Percentiles rank a stretch among this genome's conserved stretches.
Evolutionary conservation across 2,113 vertebrate genomes (phyloP).

Genomic region (Panthera tigris): DNA sequence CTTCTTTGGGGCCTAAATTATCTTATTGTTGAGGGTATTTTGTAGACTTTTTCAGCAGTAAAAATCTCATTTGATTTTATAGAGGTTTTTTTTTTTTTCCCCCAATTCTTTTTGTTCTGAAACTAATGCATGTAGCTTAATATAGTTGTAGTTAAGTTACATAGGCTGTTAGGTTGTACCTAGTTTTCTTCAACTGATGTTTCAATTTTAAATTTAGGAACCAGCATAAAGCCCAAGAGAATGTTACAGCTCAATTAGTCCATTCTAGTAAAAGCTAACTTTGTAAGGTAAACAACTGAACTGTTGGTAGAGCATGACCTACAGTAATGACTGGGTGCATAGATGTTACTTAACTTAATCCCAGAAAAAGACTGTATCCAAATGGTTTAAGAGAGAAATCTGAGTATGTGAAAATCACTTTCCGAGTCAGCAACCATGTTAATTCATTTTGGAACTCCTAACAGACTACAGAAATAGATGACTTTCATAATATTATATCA

Average conservation of each 20-base stretch:
- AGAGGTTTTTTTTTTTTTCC: neutral
- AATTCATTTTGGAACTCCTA: slow-evolving; percentile 21
- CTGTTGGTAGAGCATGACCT: neutral
- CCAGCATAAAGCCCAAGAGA: neutral
- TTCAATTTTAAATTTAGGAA: slow-evolving; percentile 56
- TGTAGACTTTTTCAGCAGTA: neutral
- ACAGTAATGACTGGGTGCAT: neutral
- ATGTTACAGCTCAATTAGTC: neutral
- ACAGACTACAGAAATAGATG: slow-evolving; percentile 28
- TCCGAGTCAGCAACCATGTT: slow-evolving; percentile 10
- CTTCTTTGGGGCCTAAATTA: slow-evolving; percentile 19
- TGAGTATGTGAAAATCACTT: slow-evolving; percentile 24
- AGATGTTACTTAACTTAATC: slow-evolving; percentile 47
- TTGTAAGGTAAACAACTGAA: slow-evolving; percentile 1
- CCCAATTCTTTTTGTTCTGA: slow-evolving; percentile 38
- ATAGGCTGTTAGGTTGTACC: neutral
- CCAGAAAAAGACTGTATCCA: neutral
- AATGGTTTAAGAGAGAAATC: slow-evolving; percentile 58
- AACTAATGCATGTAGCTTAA: neutral
- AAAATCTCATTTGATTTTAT: slow-evolving; percentile 54
- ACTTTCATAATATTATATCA: slow-evolving; percentile 26
- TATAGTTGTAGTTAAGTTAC: slow-evolving; percentile 36
- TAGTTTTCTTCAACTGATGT: slow-evolving; percentile 29
- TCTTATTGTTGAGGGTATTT: neutral
- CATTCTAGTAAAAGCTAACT: slow-evolving; percentile 18